phyloP scores from a whole-genome alignment of 2,113 vertebrate species.

The Crypturellus undulatus region DNA sequence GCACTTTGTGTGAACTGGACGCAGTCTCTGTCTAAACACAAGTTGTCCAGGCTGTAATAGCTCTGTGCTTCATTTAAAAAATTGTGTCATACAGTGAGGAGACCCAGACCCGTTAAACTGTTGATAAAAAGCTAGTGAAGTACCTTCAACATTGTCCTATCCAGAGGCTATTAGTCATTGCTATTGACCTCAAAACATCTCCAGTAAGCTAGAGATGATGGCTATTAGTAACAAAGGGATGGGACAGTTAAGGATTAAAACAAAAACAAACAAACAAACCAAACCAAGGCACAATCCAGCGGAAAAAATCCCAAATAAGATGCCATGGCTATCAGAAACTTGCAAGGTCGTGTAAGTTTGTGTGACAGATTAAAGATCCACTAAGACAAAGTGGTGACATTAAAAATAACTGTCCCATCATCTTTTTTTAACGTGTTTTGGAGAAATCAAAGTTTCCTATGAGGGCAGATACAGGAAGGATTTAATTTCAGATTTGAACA shows the following conservation, averaged over 20 bases:
- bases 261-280: too few relatives aligned
- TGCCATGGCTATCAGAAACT: not conserved
- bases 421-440: not conserved
- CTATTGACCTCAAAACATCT: not conserved
- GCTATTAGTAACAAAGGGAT: not conserved
- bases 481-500: conserved; percentile 54
- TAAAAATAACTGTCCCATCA: not conserved
- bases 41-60: not conserved
- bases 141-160: not conserved
- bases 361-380: not conserved
- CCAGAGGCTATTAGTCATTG: not conserved
- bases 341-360: not conserved
- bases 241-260: too few relatives aligned
- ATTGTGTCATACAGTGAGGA: not conserved
- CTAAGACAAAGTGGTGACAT: not conserved
- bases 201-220: not conserved
- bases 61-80: not conserved
- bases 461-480: not conserved
- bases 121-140: not conserved
- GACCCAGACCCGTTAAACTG: not conserved
- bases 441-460: not conserved
- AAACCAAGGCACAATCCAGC: not conserved
- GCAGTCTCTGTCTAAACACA: not conserved
- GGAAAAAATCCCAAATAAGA: not conserved
- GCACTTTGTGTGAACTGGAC: not conserved